phyloP scores from a whole-genome alignment of 1,140 invertebrate species.

The Limonius californicus region DNA sequence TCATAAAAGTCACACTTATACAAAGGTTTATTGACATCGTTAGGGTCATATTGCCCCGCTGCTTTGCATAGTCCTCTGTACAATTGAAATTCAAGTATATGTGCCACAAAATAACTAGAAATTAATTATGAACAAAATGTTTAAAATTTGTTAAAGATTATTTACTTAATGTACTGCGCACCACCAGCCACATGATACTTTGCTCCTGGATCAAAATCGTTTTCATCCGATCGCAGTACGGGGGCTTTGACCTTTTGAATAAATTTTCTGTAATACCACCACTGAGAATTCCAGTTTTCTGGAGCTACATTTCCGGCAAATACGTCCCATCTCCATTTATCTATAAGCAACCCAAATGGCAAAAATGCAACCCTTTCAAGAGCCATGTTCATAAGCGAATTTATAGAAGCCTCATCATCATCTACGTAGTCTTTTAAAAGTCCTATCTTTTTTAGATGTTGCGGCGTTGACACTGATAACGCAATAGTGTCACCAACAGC shows the following conservation, averaged over 20 bases:
- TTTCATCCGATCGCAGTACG: slow-evolving; percentile 43
- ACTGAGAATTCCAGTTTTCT: slow-evolving; percentile 55
- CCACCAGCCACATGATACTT: slow-evolving; percentile 60
- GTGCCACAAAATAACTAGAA: slow-evolving; percentile 59
- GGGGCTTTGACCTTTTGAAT: slow-evolving; percentile 51
- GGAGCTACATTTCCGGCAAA: slow-evolving; percentile 53
- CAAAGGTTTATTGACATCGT: slow-evolving; percentile 44
- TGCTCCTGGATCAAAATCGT: slow-evolving; percentile 60
- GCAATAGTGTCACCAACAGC: slow-evolving; percentile 68
- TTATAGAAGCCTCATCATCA: slow-evolving; percentile 4
- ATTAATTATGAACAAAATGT: neutral
- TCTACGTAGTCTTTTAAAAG: slow-evolving; percentile 16
- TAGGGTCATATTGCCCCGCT: slow-evolving; percentile 53
- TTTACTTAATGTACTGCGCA: slow-evolving; percentile 37
- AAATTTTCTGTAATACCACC: slow-evolving; percentile 58
- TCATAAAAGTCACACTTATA: slow-evolving; percentile 60
- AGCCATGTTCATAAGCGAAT: slow-evolving; percentile 54
- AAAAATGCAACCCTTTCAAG: slow-evolving; percentile 62
- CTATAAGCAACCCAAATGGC: slow-evolving; percentile 54
- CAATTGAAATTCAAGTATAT: slow-evolving; percentile 62
- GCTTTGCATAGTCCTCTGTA: slow-evolving; percentile 57
- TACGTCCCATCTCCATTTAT: slow-evolving; percentile 57
- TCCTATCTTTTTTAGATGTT: slow-evolving; percentile 19
- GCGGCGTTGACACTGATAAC: slow-evolving; percentile 56
- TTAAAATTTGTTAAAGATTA: neutral